Conservation (phyloP, 1,140 invertebrate genomes). For the Temnothorax longispinosus region DNA sequence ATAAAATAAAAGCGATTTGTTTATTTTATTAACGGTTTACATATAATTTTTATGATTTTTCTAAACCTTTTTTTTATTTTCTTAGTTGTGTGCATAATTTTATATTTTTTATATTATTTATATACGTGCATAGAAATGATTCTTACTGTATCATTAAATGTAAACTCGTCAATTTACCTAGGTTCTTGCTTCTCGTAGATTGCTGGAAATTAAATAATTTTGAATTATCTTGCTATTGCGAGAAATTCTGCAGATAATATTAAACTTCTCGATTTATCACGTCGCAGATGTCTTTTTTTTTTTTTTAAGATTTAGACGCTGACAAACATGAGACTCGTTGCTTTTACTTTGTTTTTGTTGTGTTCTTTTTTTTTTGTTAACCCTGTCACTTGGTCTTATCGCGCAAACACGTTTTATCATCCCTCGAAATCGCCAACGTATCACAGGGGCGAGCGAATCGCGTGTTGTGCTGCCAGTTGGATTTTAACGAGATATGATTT, state of each 20-base stretch:
- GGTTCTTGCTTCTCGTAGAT: not conserved
- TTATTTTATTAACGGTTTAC: not conserved
- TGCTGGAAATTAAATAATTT: not conserved
- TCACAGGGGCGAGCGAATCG: constrained; percentile 78
- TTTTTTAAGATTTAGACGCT: not conserved
- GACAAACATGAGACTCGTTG: constrained; percentile 20
- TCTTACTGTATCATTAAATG: not conserved
- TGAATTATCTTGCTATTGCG: not conserved
- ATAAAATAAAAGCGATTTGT: not conserved
- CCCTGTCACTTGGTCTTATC: not conserved
- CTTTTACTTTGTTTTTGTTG: not conserved
- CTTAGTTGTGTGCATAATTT: not conserved
- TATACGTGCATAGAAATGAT: not conserved
- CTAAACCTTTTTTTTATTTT: not conserved
- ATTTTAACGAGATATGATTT: constrained; percentile 85
- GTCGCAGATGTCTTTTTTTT: not conserved
- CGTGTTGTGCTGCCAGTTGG: constrained; percentile 77
- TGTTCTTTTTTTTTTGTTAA: not conserved
- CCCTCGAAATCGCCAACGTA: constrained; percentile 67
- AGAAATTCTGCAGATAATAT: not conserved
- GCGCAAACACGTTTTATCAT: constrained; percentile 30
- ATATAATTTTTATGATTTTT: not conserved
- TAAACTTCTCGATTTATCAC: not conserved
- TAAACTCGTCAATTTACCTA: not conserved
- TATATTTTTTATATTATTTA: constrained; percentile 3